phyloP scores from a whole-genome alignment of 2,888 invertebrate genomes.

The Chrysopilus asiliformis region DNA sequence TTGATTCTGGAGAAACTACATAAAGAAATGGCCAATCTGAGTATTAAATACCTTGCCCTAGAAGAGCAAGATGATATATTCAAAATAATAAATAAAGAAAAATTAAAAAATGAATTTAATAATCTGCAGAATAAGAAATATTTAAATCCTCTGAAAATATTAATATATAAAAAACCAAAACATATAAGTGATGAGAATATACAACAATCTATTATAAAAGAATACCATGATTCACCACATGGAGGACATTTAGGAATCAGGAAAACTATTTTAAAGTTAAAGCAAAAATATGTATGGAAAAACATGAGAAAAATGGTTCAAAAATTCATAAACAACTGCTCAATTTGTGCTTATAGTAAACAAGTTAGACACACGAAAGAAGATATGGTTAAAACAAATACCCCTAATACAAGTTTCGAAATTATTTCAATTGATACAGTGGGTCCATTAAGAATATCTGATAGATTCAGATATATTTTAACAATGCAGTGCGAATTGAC shows the following conservation, averaged over 20 bases:
- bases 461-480: slow-evolving; percentile 6
- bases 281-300: neutral
- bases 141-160: too few relatives aligned
- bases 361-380: slow-evolving; percentile 10
- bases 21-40: too few relatives aligned
- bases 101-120: neutral
- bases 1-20: too few relatives aligned
- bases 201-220: neutral
- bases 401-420: slow-evolving; percentile 10
- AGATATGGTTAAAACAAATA: slow-evolving; percentile 9
- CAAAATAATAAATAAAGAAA: neutral
- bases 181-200: too few relatives aligned
- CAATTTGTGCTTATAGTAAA: too few relatives aligned
- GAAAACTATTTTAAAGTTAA: neutral
- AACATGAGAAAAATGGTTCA: neutral
- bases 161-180: too few relatives aligned
- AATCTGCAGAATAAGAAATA: too few relatives aligned
- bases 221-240: neutral
- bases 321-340: too few relatives aligned
- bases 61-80: neutral
- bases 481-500: slow-evolving; percentile 10
- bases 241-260: neutral
- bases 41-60: too few relatives aligned
- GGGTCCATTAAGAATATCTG: slow-evolving; percentile 6
- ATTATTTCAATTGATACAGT: slow-evolving; percentile 10